Evolutionary conservation across 1,140 invertebrate genomes (phyloP), one percentile per base, ranked within the genome.

Genomic region (Cydia pomonella): DNA sequence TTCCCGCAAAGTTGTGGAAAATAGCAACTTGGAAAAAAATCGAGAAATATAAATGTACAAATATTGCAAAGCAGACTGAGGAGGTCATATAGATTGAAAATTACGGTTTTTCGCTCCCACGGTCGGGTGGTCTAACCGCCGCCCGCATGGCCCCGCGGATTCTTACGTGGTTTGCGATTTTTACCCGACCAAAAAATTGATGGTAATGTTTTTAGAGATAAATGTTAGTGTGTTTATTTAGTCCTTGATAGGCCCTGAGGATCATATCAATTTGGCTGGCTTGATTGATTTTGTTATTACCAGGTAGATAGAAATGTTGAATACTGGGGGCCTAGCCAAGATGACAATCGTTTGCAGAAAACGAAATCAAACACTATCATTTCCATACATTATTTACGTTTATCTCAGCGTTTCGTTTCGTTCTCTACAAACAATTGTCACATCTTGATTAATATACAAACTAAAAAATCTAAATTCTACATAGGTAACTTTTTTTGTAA

Each of bases 91-190:
- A 59, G 53, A 59, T 59, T 59, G 53, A 59, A 59, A 59, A 59
- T 59, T 59, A 59, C 53, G 53, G 53, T 23, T 59, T 59, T 59
- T 59, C 53, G 53, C 53, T 59, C 53, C 53, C 53, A 59, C 53
- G 53, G 21, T 59, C 53, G 53, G 53, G 53, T 59, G 53, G 53
- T 59, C 53, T 59, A 59, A 21, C 53, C 53, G 21, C 21, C 53
- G n/a, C 53, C 53, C 53, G 53, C 53, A 23, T 59, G 47, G 53
- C 7, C 53, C 2, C 53, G 53, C 53, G 53, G 23, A 59, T 59
- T 59, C 53, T 59, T 59, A 59, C 53, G 4, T 59, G 18, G 23
- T 59, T 50, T 50, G n/a, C 18, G 47, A 50, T 50, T 50, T 53
- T 59, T 23, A 59, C 53, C 21, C 53, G 53, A 59, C 53, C 9